phyloP scores from a whole-genome alignment of 2,888 invertebrate species.

The Unio delphinus region DNA sequence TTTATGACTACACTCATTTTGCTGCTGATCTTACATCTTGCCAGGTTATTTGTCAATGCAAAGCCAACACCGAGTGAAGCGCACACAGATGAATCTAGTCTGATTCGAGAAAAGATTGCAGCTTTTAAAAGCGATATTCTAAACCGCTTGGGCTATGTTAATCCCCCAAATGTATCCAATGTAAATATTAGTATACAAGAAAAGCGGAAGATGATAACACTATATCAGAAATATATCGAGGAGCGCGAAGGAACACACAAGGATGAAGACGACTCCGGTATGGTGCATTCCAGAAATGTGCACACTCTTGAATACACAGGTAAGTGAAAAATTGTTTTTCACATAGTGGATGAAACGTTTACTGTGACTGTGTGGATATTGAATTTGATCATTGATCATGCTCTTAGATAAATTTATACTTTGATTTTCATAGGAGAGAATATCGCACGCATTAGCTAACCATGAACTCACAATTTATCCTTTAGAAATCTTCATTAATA shows the following conservation, averaged over 20 bases:
- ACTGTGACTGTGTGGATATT: not conserved
- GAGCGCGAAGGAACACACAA: constrained; percentile 19
- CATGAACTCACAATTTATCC: too few species aligned
- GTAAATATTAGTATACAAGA: constrained; percentile 35
- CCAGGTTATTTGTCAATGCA: too few species aligned
- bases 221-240: constrained; percentile 33
- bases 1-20: too few species aligned
- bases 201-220: constrained; percentile 35
- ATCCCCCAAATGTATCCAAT: constrained; percentile 26
- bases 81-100: too few species aligned
- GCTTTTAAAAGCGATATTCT: constrained; percentile 39
- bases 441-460: too few species aligned
- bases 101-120: constrained; percentile 24
- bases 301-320: constrained; percentile 29
- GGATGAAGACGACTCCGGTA: constrained; percentile 13
- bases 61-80: too few species aligned
- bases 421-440: too few species aligned
- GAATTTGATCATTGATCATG: not conserved
- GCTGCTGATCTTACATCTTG: too few species aligned
- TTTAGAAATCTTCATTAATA: too few species aligned
- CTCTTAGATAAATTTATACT: too few species aligned
- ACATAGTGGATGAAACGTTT: not conserved
- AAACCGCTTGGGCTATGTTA: constrained; percentile 27
- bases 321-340: constrained; percentile 3
- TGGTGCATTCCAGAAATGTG: constrained; percentile 22